Percentiles rank a stretch among this genome's conserved stretches.
Conservation (phyloP, 2,888 invertebrate genomes). For the Ophion ventricosus region DNA sequence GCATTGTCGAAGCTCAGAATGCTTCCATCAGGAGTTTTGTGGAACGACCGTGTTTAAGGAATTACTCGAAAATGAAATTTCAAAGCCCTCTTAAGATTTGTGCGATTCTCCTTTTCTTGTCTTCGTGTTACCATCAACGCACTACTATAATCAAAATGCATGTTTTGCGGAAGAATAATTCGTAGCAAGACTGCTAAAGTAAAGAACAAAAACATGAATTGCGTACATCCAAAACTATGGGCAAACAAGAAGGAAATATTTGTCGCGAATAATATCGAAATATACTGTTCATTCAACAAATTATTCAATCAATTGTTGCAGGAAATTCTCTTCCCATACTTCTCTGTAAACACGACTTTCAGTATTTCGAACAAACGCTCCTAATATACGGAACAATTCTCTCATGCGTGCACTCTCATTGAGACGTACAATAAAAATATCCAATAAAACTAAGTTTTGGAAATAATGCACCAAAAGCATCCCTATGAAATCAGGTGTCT, state of each 20-base stretch:
- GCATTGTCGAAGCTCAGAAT: constrained; percentile 59
- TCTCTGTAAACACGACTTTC: not conserved
- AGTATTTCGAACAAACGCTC: not conserved
- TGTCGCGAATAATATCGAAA: not conserved
- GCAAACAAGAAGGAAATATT: not conserved
- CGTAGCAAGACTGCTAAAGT: not conserved
- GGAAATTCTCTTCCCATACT: not conserved
- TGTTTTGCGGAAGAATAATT: too few species aligned
- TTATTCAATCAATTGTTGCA: not conserved
- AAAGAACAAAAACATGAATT: not conserved
- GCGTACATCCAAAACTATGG: not conserved
- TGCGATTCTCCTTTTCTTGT: not conserved
- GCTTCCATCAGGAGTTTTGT: constrained; percentile 16
- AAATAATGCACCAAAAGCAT: not conserved
- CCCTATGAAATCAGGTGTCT: constrained; percentile 8
- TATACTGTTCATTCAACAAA: not conserved
- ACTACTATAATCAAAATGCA: too few species aligned
- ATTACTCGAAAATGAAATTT: constrained; percentile 21
- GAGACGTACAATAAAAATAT: constrained; percentile 12
- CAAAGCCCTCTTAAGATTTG: not conserved
- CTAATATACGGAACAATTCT: not conserved
- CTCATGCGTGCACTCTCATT: not conserved
- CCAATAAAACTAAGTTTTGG: constrained; percentile 1
- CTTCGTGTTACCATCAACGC: not conserved
- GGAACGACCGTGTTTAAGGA: constrained; percentile 2